Percentiles rank a stretch among this genome's conserved stretches.
Conservation (phyloP, 2,888 invertebrate species). For the Yponomeuta plumbellus region DNA sequence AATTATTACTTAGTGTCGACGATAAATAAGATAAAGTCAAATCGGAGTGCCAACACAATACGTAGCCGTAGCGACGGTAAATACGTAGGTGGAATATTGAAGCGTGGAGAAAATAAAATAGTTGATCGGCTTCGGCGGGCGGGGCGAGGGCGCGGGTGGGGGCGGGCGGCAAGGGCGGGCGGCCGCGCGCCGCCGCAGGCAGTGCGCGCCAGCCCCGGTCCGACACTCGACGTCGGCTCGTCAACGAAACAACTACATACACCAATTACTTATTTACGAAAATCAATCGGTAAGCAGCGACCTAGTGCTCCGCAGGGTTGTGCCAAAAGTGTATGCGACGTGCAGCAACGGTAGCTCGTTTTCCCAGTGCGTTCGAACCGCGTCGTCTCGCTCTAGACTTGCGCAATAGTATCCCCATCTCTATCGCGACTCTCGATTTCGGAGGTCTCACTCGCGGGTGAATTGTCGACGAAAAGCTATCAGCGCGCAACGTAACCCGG, state of each 20-base stretch:
- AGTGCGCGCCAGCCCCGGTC: conserved; percentile 73
- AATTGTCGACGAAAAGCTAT: conserved; percentile 45
- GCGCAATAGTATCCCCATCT: conserved; percentile 51
- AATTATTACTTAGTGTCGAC: background rate
- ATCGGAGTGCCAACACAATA: background rate
- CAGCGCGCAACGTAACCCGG: conserved; percentile 37
- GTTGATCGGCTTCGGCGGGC: conserved; percentile 15
- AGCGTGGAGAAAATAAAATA: conserved; percentile 14
- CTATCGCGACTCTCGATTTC: conserved; percentile 36
- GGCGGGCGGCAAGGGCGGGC: background rate
- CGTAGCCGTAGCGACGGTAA: background rate
- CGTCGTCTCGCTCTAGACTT: conserved; percentile 51
- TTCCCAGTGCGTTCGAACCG: conserved; percentile 36
- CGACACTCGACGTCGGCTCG: conserved; percentile 77
- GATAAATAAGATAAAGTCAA: background rate
- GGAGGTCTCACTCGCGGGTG: conserved; percentile 50
- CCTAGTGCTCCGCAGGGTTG: conserved; percentile 50
- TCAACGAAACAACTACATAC: conserved; percentile 67
- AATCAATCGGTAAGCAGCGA: conserved; percentile 67
- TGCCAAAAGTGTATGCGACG: conserved; percentile 49
- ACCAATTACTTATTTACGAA: conserved; percentile 59
- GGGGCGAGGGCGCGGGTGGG: conserved; percentile 5
- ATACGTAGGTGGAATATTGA: conserved; percentile 2
- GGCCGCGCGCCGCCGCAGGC: conserved; percentile 39
- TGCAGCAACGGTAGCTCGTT: conserved; percentile 25